Conservation (phyloP, 2,113 vertebrate genomes). For the Aplodontia rufa region DNA sequence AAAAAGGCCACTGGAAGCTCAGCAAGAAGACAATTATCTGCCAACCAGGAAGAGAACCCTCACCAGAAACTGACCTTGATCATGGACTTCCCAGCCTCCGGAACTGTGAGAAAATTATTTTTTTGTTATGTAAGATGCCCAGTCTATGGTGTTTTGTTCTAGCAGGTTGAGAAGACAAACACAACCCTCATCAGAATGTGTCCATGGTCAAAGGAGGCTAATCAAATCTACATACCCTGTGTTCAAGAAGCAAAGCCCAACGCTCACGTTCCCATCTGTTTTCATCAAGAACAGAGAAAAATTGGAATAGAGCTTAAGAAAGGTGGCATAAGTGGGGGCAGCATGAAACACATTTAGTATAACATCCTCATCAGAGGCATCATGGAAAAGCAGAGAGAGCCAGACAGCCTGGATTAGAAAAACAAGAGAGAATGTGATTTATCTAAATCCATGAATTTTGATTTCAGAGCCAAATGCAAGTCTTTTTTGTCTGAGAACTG, state of each 20-base stretch:
- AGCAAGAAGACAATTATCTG: background rate
- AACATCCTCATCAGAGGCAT: background rate
- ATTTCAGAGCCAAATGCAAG: constrained; percentile 60
- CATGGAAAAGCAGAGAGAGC: background rate
- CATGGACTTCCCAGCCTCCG: background rate
- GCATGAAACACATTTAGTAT: background rate
- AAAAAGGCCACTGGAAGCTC: background rate
- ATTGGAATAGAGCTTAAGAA: background rate
- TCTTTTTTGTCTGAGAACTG: background rate
- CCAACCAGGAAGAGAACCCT: background rate
- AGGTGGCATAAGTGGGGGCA: too few relatives aligned
- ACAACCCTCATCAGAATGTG: background rate
- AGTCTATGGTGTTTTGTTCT: background rate
- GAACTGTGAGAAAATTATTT: background rate
- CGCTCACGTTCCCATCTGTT: background rate
- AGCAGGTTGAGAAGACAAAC: background rate
- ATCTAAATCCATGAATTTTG: constrained; percentile 34
- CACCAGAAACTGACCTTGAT: background rate
- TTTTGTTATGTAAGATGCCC: background rate
- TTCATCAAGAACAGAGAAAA: background rate
- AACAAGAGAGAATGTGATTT: background rate
- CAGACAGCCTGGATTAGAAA: background rate
- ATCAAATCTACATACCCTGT: background rate
- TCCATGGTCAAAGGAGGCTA: background rate
- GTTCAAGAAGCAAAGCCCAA: background rate